Percentiles rank a stretch among this genome's conserved stretches.
phyloP scores from a whole-genome alignment of 2,797 vertebrate genomes.

The Sphaeramia orbicularis region DNA sequence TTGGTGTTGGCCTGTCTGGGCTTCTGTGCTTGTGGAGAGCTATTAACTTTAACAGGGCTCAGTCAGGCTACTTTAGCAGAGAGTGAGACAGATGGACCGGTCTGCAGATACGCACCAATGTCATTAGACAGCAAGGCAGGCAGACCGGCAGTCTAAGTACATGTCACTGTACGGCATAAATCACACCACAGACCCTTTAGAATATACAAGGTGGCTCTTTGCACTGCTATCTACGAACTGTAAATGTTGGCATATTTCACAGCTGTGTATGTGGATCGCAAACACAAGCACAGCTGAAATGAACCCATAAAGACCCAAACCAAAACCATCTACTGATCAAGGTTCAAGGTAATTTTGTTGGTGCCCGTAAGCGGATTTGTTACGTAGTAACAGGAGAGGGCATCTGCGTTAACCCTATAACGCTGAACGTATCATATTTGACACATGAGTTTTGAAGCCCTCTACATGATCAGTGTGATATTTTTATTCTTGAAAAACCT shows the following conservation, averaged over 20 bases:
- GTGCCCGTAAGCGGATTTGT: too few species aligned
- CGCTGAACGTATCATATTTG: too few species aligned
- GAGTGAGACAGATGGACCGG: slow-evolving; percentile 41
- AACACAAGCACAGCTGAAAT: slow-evolving; percentile 34
- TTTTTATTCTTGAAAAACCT: too few species aligned
- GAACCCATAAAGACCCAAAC: too few species aligned
- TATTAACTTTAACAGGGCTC: slow-evolving; percentile 80
- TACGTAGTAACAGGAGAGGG: too few species aligned
- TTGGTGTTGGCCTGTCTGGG: slow-evolving; percentile 72
- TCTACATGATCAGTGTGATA: too few species aligned
- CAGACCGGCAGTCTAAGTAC: slow-evolving; percentile 22
- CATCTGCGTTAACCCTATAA: too few species aligned
- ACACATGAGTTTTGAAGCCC: too few species aligned
- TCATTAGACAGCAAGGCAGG: slow-evolving; percentile 34
- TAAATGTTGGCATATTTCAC: slow-evolving; percentile 32
- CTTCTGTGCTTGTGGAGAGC: slow-evolving; percentile 71
- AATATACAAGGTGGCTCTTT: slow-evolving; percentile 18
- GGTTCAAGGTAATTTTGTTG: too few species aligned
- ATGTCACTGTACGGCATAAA: slow-evolving; percentile 22
- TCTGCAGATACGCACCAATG: slow-evolving; percentile 32
- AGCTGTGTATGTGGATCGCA: slow-evolving; percentile 27
- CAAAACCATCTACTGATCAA: too few species aligned
- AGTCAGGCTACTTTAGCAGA: slow-evolving; percentile 44
- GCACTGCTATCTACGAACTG: slow-evolving; percentile 21
- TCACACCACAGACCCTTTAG: slow-evolving; percentile 29